phyloP scores from a whole-genome alignment of 2,113 vertebrate species.

The Scatophagus argus region DNA sequence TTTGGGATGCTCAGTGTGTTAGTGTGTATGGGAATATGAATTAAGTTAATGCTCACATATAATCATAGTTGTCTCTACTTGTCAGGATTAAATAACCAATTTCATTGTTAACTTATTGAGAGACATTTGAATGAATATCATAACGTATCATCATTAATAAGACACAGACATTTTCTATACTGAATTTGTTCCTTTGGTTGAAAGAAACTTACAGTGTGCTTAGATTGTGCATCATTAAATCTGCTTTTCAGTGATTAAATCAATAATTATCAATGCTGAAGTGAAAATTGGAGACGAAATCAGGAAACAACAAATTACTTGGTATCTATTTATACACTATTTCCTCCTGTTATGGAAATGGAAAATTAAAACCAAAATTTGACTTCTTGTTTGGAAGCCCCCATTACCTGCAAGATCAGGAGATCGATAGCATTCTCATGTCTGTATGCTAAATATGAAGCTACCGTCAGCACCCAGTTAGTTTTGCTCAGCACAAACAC shows the following conservation, averaged over 20 bases:
- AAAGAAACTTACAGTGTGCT: not conserved
- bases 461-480: not conserved
- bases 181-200: not conserved
- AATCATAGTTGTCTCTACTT: not conserved
- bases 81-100: not conserved
- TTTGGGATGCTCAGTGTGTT: not conserved
- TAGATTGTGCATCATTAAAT: not conserved
- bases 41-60: conserved; percentile 9
- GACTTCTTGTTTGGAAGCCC: not conserved
- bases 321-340: not conserved
- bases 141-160: not conserved
- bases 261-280: not conserved
- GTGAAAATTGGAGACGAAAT: not conserved
- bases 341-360: not conserved
- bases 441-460: not conserved
- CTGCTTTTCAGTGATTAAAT: conserved; percentile 1
- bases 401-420: not conserved
- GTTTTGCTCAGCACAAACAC: not conserved
- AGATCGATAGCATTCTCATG: not conserved
- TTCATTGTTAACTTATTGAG: not conserved
- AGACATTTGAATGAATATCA: not conserved
- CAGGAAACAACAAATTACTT: not conserved
- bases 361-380: not conserved
- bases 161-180: not conserved
- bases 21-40: not conserved